Base-by-base conservation (phyloP, 2,113 vertebrate species). In the Crotalus helleri region DNA sequence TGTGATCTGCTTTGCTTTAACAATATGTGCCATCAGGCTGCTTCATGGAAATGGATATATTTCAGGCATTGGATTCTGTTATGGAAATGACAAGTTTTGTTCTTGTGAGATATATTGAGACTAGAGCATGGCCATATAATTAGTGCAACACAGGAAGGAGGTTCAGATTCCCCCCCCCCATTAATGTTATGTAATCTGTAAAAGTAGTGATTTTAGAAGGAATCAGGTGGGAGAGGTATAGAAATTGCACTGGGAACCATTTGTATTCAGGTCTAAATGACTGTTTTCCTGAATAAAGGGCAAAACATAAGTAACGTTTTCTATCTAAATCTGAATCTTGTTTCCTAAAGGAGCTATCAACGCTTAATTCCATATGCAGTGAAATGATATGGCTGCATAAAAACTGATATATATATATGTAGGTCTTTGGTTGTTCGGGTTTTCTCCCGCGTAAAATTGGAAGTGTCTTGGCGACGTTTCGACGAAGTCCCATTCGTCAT, bases 301-400 rank as follows among this genome's bases (percentile, higher is more conserved):
- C 33, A n/a, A 89, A 94, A 93, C 1, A 64, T 1, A 81, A n/a
- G 69, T 94, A 88, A 0, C 0, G 24, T 93, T 96, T 23, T 33
- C 90, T 94, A 59, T 33, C 61, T 94, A 92, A 91, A 53, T 94
- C 92, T 51, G 33, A 33, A 24, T 57, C 51, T 21, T 88, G 46
- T 91, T 58, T 91, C 92, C 54, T 90, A 0, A 0, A 93, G 93
- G 5, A 90, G 3, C 1, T 23, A 7, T 93, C 44, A 29, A 49
- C n/a, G 92, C 26, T 44, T 94, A 88, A 90, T 74, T 93, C 92
- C 94, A 93, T 92, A 94, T 85, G 95, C 23, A 87, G 26, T 89
- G 55, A n/a, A 58, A 64, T 88, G 46, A 53, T 55, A 29, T 4
- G 91, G 96, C 91, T 92, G 90, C 91, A 92, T 92, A 55, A 86